Evolutionary conservation across 30 jellyfish, hydroid and myxozoan genomes (phyloP).

Genomic region (Cassiopea andromeda): DNA sequence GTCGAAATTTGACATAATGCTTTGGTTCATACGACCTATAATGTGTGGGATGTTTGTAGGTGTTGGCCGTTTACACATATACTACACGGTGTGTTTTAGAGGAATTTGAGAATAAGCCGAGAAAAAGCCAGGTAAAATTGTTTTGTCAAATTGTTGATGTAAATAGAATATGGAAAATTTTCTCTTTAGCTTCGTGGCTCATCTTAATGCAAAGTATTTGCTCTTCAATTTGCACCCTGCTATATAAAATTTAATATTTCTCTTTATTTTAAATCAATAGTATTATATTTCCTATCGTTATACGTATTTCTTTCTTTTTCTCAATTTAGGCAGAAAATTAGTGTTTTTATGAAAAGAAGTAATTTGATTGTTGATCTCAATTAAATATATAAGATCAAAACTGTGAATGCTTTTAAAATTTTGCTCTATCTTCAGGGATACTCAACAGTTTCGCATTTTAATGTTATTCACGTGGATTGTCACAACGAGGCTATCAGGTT

Average conservation of each 20-base stretch:
- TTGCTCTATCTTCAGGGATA: constrained; percentile 71
- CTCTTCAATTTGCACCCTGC: neutral
- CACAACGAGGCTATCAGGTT: constrained; percentile 98
- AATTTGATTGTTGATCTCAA: too few species aligned
- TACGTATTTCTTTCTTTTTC: neutral
- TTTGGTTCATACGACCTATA: neutral
- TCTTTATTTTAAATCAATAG: too few species aligned
- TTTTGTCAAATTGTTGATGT: neutral
- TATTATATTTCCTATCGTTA: neutral
- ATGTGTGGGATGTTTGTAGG: constrained; percentile 45
- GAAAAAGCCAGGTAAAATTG: constrained; percentile 83
- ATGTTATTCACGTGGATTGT: constrained; percentile 95
- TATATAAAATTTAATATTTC: too few species aligned
- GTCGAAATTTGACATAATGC: neutral
- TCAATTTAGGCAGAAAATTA: neutral
- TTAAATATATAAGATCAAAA: too few species aligned
- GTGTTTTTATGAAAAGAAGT: too few species aligned
- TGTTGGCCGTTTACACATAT: constrained; percentile 93
- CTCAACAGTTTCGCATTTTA: constrained; percentile 94
- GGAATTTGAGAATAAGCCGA: constrained; percentile 90
- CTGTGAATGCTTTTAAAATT: too few species aligned
- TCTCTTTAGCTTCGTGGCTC: neutral
- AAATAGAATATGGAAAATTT: neutral
- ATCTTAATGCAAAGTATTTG: too few species aligned
- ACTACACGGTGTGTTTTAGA: constrained; percentile 95